Base-by-base conservation (phyloP, 2,888 invertebrate species). In the Drosophila ezoana region DNA sequence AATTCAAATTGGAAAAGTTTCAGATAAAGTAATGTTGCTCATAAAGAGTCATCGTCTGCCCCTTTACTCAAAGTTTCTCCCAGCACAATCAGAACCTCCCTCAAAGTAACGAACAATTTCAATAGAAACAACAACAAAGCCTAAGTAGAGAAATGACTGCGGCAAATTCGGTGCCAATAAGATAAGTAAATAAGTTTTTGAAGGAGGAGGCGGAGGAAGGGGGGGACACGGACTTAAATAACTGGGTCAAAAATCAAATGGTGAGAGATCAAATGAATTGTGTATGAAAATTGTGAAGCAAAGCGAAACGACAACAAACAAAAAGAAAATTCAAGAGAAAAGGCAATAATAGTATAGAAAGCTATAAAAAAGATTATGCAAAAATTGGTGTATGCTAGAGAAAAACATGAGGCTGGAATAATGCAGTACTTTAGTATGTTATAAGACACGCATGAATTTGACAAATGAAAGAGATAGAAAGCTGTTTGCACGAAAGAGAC, bases 211-310 rank as follows among this genome's bases (percentile, higher is more conserved):
- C 8, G 28, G 8, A 28, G 8, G 28, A 8, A 6, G 28, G 0
- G 28, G 8, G 28, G 5, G 20, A 4, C 0, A 4, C 51, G 53
- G 47, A n/a, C 64, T 45, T 23, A 52, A 16, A 14, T 28, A 82
- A 75, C 60, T 78, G 67, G 72, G 85, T 84, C 73, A 71, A 65
- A 65, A 70, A 70, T 68, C 69, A 61, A 70, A 76, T 64, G 52
- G 48, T 52, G 43, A 44, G 71, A 84, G 68, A 77, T 67, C 71
- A 72, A 81, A 56, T n/a, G 33, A 33, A 33, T 20, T 41, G 18
- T 32, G 20, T 63, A 41, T 20, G 40, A 49, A 44, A 54, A 47
- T 51, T 60, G 56, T 57, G 41, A 53, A 40, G 52, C 18, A 33
- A 54, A 54, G 32, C 56, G 52, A 54, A 45, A 40, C 45, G 59